These are phyloP conservation scores for Calcarius lapponicus DNA, from an alignment of 2,797 vertebrate genomes.

Conservation along the genomic window DNA sequence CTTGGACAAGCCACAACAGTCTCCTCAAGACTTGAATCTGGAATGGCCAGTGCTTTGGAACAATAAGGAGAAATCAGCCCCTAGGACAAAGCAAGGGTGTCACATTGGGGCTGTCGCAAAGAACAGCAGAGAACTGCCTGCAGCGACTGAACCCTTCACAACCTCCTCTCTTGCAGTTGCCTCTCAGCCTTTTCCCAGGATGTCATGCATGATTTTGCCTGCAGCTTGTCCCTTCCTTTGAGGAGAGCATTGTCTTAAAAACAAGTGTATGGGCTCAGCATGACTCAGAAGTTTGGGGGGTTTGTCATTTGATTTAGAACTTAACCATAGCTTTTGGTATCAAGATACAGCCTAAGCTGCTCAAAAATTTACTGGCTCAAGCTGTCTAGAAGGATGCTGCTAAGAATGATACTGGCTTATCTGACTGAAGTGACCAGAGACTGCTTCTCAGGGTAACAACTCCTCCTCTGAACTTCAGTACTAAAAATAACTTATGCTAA, in stretches of 20 bases:
- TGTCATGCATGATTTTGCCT: not conserved
- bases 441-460: not conserved
- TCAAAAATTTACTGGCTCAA: not conserved
- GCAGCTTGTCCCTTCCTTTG: not conserved
- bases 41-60: not conserved
- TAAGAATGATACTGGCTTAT: not conserved
- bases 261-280: not conserved
- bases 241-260: not conserved
- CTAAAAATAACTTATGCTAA: not conserved
- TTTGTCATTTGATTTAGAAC: not conserved
- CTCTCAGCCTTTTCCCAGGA: not conserved
- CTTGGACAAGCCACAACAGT: not conserved
- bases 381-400: not conserved
- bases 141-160: not conserved
- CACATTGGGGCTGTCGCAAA: accelerated
- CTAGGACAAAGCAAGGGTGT: not conserved
- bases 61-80: not conserved
- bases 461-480: not conserved
- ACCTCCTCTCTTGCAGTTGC: not conserved
- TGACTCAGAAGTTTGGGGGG: not conserved
- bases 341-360: accelerated
- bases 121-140: not conserved
- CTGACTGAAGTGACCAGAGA: not conserved
- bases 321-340: not conserved
- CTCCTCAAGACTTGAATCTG: not conserved